Base-by-base conservation (phyloP, 2,797 vertebrate species). In the Adelosebastes latens region DNA sequence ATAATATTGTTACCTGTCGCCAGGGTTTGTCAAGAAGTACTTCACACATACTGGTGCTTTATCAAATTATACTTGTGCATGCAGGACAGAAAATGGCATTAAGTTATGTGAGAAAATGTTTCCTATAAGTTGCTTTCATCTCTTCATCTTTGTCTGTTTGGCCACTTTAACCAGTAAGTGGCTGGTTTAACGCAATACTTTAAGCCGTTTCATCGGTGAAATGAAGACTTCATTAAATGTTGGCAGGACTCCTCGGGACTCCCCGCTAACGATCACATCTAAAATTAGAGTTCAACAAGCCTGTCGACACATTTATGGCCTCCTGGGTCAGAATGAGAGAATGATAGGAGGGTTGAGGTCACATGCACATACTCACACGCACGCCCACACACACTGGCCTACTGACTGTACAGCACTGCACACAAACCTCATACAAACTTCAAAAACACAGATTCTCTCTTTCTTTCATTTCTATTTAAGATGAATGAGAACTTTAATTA, bases 211-310 rank as follows among this genome's bases (percentile, higher is more conserved):
- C 20, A 83, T 55, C 56, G 2, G 42, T 32, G 64, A 71, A 64
- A 78, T 81, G n/a, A 92, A 69, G 87, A 79, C 81, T 88, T 86
- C 58, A 76, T 80, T 79, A 80, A 82, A 77, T 46, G 16, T 59
- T 81, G 71, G 77, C 82, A 81, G 73, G 76, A 71, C 74, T 87
- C 70, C 63, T 88, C 58, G 67, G 69, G 27, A 72, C 76, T 71
- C 76, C 67, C 64, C 2, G n/a, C 79, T 87, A 87, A 86, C 8
- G 46, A 83, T 85, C 65, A 61, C 14, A 22, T 72, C 82, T 90
- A 91, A 93, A 88, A 85, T 88, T 87, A 90, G 84, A 82, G 78
- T 75, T 87, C 82, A 89, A 88, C 86, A 90, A 91, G 82, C 66
- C 80, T 84, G 89, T 92, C 56, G 56, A 91, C 89, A 89, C 78